Evolutionary conservation across 2,888 invertebrate genomes (phyloP), one percentile per base, ranked within the genome.

Genomic region (Sipha maydis): DNA sequence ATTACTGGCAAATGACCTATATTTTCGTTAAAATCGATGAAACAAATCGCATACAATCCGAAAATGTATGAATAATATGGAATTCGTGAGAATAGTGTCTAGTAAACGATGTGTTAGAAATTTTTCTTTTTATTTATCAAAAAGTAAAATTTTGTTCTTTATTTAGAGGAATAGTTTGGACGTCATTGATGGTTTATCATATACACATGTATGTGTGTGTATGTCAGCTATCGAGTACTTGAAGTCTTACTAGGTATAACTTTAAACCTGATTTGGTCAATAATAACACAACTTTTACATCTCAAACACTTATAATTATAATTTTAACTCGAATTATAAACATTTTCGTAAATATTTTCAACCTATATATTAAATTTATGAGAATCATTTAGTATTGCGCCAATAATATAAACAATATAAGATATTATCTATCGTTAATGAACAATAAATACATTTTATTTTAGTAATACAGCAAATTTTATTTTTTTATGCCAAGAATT

Each of bases 1-100:
- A 56, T 83, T 73, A 83, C 34, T 2, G 19, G 9, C n/a, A 38
- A 83, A 83, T 9, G 73, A 83, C 56, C 34, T 34, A 41, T 41
- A 41, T 41, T 38, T 56, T 83, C 34, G n/a, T 83, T n/a, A 75
- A 73, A 56, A 56, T 83, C 56, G 56, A 73, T n/a, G 73, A 75
- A 75, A 73, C 34, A n/a, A 34, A 83, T 73, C 54, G n/a, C 73
- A 83, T 19, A n/a, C 19, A 56, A 56, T 17, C n/a, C 34, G 73
- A 34, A 73, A 83, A 83, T 56, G n/a, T 38, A 83, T 56, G 73
- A 83, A 83, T 54, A 69, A 82, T 69, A 28, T 17, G 31, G 14
- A 14, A 83, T 83, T 28, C 31, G 25, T 48, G 31, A 8, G n/a
- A 75, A 73, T 38, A 56, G 19, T 75, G 73, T 75, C 34, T 9